Evolutionary conservation across 2,113 vertebrate species (phyloP).

Genomic region (Rhinichthys klamathensis): DNA sequence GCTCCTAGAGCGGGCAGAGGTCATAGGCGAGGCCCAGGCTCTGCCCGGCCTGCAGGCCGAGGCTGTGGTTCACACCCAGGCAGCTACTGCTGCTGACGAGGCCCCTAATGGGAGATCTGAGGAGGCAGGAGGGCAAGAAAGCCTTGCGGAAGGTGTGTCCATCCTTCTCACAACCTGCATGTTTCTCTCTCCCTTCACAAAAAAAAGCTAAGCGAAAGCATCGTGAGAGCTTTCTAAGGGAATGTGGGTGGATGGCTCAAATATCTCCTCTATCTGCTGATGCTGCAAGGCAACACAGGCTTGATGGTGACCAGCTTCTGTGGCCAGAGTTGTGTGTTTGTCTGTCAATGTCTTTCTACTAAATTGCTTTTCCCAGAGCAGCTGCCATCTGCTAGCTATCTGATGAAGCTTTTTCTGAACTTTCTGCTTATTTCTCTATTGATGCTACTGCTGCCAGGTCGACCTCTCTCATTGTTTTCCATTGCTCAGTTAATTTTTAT

Average conservation of each 20-base stretch:
- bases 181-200: conserved; percentile 66
- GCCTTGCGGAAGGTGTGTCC: conserved; percentile 90
- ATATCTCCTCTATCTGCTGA: conserved; percentile 72
- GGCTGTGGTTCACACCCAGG: conserved; percentile 69
- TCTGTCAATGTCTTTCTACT: conserved; percentile 60
- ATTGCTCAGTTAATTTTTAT: conserved; percentile 78
- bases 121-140: conserved; percentile 76
- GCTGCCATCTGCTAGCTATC: conserved; percentile 72
- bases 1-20: conserved; percentile 78
- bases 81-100: conserved; percentile 78
- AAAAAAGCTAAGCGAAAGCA: conserved; percentile 39
- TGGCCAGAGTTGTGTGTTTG: conserved; percentile 68
- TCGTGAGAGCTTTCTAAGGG: conserved; percentile 54
- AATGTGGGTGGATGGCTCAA: conserved; percentile 72
- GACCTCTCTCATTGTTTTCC: conserved; percentile 71
- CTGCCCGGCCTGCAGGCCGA: conserved; percentile 74
- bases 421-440: conserved; percentile 69
- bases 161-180: conserved; percentile 84
- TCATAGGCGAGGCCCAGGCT: conserved; percentile 77
- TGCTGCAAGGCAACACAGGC: conserved; percentile 83
- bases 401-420: conserved; percentile 62
- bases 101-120: conserved; percentile 78
- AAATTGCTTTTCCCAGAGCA: conserved; percentile 68
- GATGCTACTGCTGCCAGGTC: conserved; percentile 78
- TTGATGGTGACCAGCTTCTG: conserved; percentile 72